Evolutionary conservation across 2,888 invertebrate genomes (phyloP).

Genomic region (Platycnemis pennipes): DNA sequence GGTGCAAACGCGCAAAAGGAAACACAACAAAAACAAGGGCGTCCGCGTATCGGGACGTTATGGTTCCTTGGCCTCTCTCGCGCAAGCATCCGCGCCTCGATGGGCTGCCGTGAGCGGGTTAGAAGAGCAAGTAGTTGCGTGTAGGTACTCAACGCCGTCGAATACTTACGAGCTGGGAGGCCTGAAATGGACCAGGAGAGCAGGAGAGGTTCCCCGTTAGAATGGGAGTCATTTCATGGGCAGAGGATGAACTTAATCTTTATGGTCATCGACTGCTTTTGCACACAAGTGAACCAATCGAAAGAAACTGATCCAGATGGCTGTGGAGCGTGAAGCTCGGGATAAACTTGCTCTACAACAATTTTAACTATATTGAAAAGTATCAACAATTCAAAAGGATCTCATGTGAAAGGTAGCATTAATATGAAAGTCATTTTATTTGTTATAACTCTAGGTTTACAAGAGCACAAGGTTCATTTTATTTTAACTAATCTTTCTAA

Average conservation of each 20-base stretch:
- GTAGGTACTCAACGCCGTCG: conserved; percentile 36
- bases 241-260: not conserved
- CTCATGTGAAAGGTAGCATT: too few relatives aligned
- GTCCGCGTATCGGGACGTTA: not conserved
- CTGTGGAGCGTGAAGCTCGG: not conserved
- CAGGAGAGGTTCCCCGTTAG: conserved; percentile 70
- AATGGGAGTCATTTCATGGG: not conserved
- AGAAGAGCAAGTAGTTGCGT: not conserved
- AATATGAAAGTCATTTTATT: too few relatives aligned
- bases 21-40: conserved; percentile 8
- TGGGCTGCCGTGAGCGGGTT: conserved; percentile 19
- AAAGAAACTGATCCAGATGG: not conserved
- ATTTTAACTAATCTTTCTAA: too few relatives aligned
- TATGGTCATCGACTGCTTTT: not conserved
- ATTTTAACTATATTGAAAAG: too few relatives aligned
- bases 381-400: too few relatives aligned
- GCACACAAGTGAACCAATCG: not conserved
- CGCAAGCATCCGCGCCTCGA: not conserved
- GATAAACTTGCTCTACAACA: too few relatives aligned
- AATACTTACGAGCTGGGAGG: conserved; percentile 73
- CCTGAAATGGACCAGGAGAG: conserved; percentile 71
- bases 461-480: too few relatives aligned
- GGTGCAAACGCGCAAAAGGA: not conserved
- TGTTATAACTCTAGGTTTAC: too few relatives aligned
- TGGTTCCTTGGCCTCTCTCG: not conserved